Evolutionary conservation across 2,797 vertebrate species (phyloP).

Genomic region (Brachyalestes nurse): DNA sequence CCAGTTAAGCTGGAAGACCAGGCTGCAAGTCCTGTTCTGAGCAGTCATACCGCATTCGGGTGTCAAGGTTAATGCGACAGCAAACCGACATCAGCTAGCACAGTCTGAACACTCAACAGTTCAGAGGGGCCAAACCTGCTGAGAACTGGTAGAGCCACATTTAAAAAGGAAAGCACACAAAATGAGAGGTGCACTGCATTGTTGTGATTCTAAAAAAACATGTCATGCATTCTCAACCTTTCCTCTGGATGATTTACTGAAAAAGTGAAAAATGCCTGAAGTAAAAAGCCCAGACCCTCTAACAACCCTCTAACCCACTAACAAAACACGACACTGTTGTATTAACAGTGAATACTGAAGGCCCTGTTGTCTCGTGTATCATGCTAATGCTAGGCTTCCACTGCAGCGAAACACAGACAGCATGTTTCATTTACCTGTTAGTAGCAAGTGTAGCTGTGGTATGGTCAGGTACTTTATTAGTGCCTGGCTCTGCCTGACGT

Average conservation of each 20-base stretch:
- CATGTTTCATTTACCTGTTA: too few relatives aligned
- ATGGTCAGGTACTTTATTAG: too few relatives aligned
- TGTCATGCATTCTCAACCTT: not conserved
- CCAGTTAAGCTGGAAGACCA: not conserved
- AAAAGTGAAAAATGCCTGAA: not conserved
- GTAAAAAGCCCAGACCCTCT: not conserved
- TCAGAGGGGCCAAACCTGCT: slow-evolving; percentile 37
- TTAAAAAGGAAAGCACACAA: slow-evolving; percentile 15
- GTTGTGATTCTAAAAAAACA: not conserved
- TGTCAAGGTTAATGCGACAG: not conserved
- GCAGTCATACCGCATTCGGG: not conserved
- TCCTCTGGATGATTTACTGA: not conserved
- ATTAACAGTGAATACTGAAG: too few relatives aligned
- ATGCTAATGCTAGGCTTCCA: too few relatives aligned
- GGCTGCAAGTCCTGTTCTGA: not conserved
- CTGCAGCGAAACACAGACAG: too few relatives aligned
- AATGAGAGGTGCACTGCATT: not conserved
- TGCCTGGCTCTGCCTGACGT: too few relatives aligned
- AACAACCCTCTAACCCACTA: too few relatives aligned
- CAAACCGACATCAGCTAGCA: slow-evolving; percentile 8
- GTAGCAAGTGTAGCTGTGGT: too few relatives aligned
- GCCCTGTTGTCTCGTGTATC: too few relatives aligned
- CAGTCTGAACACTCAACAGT: slow-evolving; percentile 10
- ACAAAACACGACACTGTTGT: too few relatives aligned
- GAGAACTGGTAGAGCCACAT: slow-evolving; percentile 44